These are phyloP conservation scores for Ophraella communa DNA, from an alignment of 2,888 invertebrate genomes.

Conservation along the genomic window DNA sequence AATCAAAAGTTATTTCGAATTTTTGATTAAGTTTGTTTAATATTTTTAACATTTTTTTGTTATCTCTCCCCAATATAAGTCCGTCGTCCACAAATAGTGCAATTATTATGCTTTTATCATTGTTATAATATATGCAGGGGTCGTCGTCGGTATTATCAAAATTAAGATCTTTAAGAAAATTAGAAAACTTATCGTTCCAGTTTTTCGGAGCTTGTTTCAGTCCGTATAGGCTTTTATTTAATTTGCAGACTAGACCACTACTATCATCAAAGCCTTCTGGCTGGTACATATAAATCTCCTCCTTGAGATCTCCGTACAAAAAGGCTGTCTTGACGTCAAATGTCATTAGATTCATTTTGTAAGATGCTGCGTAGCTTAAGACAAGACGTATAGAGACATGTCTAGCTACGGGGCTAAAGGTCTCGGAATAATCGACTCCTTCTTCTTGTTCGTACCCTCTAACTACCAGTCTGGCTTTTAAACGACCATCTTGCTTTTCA, in stretches of 20 bases:
- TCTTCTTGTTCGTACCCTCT: conserved; percentile 46
- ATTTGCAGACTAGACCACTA: conserved; percentile 5
- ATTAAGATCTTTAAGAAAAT: background rate
- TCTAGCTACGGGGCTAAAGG: background rate
- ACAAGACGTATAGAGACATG: conserved; percentile 10
- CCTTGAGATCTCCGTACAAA: too few species aligned
- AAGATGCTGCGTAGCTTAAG: conserved; percentile 33
- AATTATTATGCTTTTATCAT: background rate
- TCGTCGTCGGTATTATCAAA: background rate
- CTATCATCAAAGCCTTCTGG: conserved; percentile 30
- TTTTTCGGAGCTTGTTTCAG: conserved; percentile 42
- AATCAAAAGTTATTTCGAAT: conserved; percentile 26
- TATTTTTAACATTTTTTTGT: background rate
- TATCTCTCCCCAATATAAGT: background rate
- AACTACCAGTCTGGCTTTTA: conserved; percentile 44
- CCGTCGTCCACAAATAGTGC: background rate
- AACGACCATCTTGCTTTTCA: conserved; percentile 39
- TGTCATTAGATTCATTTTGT: conserved; percentile 40
- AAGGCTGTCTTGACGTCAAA: conserved; percentile 45
- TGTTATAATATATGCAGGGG: background rate
- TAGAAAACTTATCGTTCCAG: background rate
- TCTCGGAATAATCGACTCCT: too few species aligned
- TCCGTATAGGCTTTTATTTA: conserved; percentile 19
- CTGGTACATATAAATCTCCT: too few species aligned
- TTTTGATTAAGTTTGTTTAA: too few species aligned